Percentiles rank a stretch among this genome's conserved stretches.
Evolutionary conservation across 1,140 invertebrate species (phyloP).

Genomic region (Zophobas atratus): DNA sequence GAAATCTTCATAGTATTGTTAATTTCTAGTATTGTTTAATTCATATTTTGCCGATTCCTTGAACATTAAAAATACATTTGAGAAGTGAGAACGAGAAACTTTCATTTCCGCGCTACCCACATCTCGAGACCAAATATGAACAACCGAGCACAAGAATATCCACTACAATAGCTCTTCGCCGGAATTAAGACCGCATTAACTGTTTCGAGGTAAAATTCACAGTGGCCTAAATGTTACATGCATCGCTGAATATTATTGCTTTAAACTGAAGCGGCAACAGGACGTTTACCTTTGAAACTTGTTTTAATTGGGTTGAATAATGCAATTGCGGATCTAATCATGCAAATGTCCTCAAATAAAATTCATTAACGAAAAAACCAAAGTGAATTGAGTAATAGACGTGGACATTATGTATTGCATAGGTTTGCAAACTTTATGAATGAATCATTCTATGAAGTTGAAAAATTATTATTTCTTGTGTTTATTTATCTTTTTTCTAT

Average conservation of each 20-base stretch:
- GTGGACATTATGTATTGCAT: too few species aligned
- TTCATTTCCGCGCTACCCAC: background rate
- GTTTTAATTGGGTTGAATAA: constrained; percentile 12
- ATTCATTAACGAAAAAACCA: background rate
- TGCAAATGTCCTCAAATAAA: background rate
- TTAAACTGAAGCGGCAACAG: background rate
- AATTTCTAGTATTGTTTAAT: background rate
- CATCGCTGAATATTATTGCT: background rate
- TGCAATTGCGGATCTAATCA: constrained; percentile 8
- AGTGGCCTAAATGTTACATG: constrained; percentile 7
- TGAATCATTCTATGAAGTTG: background rate
- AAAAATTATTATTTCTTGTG: too few species aligned
- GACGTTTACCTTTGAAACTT: constrained; percentile 7
- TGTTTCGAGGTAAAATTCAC: background rate
- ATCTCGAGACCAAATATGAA: background rate
- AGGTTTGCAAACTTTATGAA: background rate
- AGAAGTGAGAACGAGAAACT: background rate
- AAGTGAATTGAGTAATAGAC: background rate
- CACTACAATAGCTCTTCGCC: background rate
- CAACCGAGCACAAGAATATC: background rate
- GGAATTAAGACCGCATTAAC: background rate
- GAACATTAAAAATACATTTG: constrained; percentile 1
- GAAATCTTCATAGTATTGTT: constrained; percentile 1
- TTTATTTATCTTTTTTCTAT: too few species aligned
- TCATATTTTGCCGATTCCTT: background rate